phyloP scores from a whole-genome alignment of 1,140 invertebrate species.

The Aethina tumida region DNA sequence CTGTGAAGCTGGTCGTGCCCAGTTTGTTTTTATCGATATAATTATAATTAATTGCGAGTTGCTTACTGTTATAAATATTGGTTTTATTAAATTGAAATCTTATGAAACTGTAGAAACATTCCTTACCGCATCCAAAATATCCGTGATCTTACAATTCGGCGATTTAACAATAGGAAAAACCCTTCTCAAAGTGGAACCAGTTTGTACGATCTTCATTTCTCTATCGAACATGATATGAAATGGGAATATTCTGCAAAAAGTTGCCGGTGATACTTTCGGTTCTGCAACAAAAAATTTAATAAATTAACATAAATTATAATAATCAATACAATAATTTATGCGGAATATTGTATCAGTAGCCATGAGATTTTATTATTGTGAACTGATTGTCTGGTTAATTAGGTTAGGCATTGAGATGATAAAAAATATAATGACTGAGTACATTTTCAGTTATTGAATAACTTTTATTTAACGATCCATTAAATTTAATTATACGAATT shows the following conservation, averaged over 20 bases:
- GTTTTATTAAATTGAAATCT: too few species aligned
- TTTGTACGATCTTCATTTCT: slow-evolving; percentile 74
- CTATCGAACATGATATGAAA: slow-evolving; percentile 92
- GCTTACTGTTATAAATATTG: too few species aligned
- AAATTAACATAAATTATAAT: too few species aligned
- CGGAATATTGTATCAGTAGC: too few species aligned
- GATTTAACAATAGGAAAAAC: slow-evolving; percentile 65
- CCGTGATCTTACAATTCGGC: slow-evolving; percentile 57
- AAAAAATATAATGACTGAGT: too few species aligned
- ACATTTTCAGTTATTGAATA: too few species aligned
- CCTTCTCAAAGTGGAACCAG: slow-evolving; percentile 74
- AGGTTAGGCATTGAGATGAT: background rate
- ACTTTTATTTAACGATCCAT: too few species aligned
- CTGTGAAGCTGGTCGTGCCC: too few species aligned
- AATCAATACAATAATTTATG: background rate
- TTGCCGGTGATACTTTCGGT: slow-evolving; percentile 77
- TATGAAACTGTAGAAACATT: too few species aligned
- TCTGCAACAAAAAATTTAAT: slow-evolving; percentile 43
- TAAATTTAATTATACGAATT: slow-evolving; percentile 1
- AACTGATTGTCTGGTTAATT: background rate
- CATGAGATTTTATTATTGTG: too few species aligned
- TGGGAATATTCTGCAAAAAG: slow-evolving; percentile 89
- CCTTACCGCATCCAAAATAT: slow-evolving; percentile 70
- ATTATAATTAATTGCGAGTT: too few species aligned
- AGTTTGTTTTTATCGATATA: too few species aligned